A percentile compares a stretch with the other conserved stretches of the same genome.
These are phyloP conservation scores for Sternarchorhynchus goeldii DNA, from an alignment of 2,797 vertebrate species.

Conservation along the genomic window DNA sequence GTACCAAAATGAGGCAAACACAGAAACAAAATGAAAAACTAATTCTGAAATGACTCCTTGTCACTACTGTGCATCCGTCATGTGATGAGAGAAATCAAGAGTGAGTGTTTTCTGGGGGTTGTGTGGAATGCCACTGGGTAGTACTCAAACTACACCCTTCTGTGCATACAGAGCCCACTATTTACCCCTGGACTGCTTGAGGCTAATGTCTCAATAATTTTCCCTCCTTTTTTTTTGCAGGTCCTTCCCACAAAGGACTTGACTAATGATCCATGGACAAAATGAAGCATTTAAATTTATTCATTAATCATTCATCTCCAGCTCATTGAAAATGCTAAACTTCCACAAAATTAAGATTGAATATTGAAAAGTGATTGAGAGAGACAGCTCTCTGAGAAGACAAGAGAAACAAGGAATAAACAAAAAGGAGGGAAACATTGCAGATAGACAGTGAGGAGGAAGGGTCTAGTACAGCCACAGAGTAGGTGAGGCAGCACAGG, in stretches of 20 bases:
- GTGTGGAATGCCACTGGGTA: slow-evolving; percentile 80
- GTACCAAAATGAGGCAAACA: slow-evolving; percentile 15
- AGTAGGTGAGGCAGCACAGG: slow-evolving; percentile 86
- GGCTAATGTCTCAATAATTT: slow-evolving; percentile 99
- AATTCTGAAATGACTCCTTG: slow-evolving; percentile 65
- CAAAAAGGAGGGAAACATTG: slow-evolving; percentile 77
- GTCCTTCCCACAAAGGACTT: slow-evolving; percentile 99
- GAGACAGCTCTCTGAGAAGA: slow-evolving; percentile 87
- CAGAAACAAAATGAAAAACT: slow-evolving; percentile 39
- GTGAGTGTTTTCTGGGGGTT: slow-evolving; percentile 77
- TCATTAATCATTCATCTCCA: slow-evolving; percentile 99
- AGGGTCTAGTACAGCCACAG: slow-evolving; percentile 50
- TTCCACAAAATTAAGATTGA: slow-evolving; percentile 99
- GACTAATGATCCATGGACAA: slow-evolving; percentile 99
- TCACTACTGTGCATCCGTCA: slow-evolving; percentile 66
- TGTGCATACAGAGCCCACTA: slow-evolving; percentile 85
- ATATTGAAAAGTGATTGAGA: slow-evolving; percentile 99
- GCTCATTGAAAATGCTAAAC: slow-evolving; percentile 99
- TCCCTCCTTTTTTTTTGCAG: slow-evolving; percentile 96
- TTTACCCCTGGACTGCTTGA: slow-evolving; percentile 99
- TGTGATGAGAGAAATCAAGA: slow-evolving; percentile 79
- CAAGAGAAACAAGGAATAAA: slow-evolving; percentile 66
- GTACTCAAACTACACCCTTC: slow-evolving; percentile 80
- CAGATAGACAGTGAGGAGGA: slow-evolving; percentile 56
- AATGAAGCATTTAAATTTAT: slow-evolving; percentile 99